phyloP scores from a whole-genome alignment of 2,113 vertebrate species.

The Seriola rivoliana region DNA sequence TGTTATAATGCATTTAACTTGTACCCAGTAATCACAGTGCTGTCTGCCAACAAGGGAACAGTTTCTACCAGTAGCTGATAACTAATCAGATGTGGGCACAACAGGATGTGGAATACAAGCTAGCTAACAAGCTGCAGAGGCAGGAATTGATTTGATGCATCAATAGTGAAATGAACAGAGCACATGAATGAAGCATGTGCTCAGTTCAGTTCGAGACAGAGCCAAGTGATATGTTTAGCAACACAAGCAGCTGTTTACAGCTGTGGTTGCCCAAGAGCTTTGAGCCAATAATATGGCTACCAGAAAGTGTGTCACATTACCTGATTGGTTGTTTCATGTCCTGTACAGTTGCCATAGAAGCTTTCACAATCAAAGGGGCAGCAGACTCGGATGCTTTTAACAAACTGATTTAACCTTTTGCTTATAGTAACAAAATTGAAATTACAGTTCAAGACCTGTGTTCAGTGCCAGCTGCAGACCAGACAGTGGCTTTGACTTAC shows the following conservation, averaged over 20 bases:
- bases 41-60: neutral
- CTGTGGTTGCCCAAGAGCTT: slow-evolving; percentile 28
- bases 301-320: slow-evolving; percentile 33
- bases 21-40: neutral
- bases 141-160: slow-evolving; percentile 47
- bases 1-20: slow-evolving; percentile 3
- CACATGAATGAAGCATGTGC: slow-evolving; percentile 19
- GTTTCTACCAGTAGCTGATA: neutral
- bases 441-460: neutral
- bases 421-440: neutral
- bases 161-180: slow-evolving; percentile 31
- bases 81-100: slow-evolving; percentile 20
- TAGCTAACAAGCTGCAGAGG: slow-evolving; percentile 29
- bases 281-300: slow-evolving; percentile 7
- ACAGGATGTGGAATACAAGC: slow-evolving; percentile 17
- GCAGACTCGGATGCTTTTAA: neutral
- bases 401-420: neutral
- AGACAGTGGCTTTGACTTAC: neutral
- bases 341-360: slow-evolving; percentile 1
- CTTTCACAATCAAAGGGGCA: neutral
- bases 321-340: slow-evolving; percentile 13
- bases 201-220: slow-evolving; percentile 10
- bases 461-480: neutral
- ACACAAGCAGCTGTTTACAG: slow-evolving; percentile 54
- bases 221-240: slow-evolving; percentile 33